A percentile compares a stretch with the other conserved stretches of the same genome.
Conservation (phyloP, 2,888 invertebrate species). For the Lacanobia oleracea region DNA sequence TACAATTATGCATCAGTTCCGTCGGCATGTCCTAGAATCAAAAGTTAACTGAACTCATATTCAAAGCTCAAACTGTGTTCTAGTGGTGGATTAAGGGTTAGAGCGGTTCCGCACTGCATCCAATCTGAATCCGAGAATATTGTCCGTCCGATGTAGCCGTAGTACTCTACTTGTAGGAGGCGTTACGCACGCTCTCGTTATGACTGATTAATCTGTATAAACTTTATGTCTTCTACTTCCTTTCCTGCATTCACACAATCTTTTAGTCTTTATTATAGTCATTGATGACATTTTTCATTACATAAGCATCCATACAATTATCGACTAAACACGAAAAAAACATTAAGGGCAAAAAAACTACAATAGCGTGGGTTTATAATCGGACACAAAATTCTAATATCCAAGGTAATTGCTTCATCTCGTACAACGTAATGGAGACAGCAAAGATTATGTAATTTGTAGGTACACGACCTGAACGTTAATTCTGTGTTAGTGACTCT, state of each 20-base stretch:
- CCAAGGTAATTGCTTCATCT: conserved; percentile 51
- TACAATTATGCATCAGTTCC: background rate
- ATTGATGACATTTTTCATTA: background rate
- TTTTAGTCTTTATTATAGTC: background rate
- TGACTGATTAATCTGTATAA: background rate
- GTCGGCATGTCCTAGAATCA: too few relatives aligned
- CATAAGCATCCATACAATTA: conserved; percentile 24
- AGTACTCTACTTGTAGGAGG: too few relatives aligned
- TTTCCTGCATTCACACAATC: background rate
- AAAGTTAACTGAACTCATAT: too few relatives aligned
- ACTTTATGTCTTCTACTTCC: background rate
- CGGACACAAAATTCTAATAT: conserved; percentile 38
- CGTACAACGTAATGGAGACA: conserved; percentile 24
- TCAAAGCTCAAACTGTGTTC: too few relatives aligned
- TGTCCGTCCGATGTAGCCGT: too few relatives aligned
- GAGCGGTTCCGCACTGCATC: too few relatives aligned
- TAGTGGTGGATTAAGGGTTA: too few relatives aligned
- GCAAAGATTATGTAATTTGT: conserved; percentile 28
- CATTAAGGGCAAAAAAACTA: conserved; percentile 30
- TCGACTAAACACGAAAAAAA: conserved; percentile 30
- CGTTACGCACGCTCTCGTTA: too few relatives aligned
- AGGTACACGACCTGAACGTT: conserved; percentile 2
- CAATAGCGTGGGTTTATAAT: conserved; percentile 36
- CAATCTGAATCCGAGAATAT: too few relatives aligned
- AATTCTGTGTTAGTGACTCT: conserved; percentile 17